Evolutionary conservation across 2,113 vertebrate species (phyloP).

Genomic region (Taurulus bubalis): DNA sequence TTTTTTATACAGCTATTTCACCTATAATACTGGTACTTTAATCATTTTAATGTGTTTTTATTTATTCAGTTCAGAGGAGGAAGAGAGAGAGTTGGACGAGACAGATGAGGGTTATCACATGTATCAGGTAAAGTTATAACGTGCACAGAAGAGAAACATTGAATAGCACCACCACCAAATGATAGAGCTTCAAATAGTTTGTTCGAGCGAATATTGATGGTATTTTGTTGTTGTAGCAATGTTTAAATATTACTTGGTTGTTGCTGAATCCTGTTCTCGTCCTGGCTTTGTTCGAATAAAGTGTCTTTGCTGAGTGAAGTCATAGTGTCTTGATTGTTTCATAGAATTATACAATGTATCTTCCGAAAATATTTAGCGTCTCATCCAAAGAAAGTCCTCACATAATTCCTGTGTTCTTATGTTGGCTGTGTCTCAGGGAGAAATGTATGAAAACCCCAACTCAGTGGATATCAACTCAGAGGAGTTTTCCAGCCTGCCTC

Average conservation of each 20-base stretch:
- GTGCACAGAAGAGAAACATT: background rate
- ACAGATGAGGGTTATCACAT: slow-evolving; percentile 78
- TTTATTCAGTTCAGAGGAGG: slow-evolving; percentile 85
- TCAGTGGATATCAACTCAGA: slow-evolving; percentile 95
- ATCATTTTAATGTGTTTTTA: background rate
- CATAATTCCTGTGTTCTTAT: background rate
- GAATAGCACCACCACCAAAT: background rate
- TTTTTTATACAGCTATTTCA: background rate
- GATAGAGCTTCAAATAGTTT: background rate
- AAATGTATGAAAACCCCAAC: slow-evolving; percentile 85
- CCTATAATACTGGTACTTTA: background rate
- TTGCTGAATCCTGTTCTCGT: background rate
- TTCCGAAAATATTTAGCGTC: background rate
- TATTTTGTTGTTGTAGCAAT: background rate
- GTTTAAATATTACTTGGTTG: background rate
- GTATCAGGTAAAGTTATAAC: slow-evolving; percentile 84
- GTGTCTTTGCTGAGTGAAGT: background rate
- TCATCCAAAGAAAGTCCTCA: too few species aligned
- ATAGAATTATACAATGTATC: background rate
- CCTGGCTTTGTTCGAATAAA: background rate
- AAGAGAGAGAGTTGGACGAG: slow-evolving; percentile 85
- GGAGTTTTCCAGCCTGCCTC: slow-evolving; percentile 90
- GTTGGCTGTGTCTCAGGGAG: slow-evolving; percentile 80
- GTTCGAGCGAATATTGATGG: background rate
- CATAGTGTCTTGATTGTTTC: background rate